Conservation (phyloP, 1,140 invertebrate species). For the Trichogramma pretiosum region DNA sequence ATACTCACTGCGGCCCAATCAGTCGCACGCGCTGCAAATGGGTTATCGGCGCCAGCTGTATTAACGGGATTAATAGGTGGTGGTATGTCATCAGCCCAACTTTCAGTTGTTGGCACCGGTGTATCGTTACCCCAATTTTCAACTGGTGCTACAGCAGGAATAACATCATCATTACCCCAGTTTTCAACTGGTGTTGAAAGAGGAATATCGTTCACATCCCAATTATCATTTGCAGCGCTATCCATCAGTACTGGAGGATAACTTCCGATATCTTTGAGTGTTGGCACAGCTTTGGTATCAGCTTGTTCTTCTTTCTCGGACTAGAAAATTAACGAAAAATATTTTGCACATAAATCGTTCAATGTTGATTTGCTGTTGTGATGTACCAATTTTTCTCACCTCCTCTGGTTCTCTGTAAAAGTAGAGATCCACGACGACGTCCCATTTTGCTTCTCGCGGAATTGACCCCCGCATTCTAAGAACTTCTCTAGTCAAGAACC, state of each 20-base stretch:
- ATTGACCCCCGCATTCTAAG: constrained; percentile 88
- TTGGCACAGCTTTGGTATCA: constrained; percentile 63
- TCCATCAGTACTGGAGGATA: constrained; percentile 29
- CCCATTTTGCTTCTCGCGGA: constrained; percentile 84
- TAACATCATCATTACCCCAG: constrained; percentile 43
- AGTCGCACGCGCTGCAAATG: constrained; percentile 35
- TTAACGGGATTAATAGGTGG: too few species aligned
- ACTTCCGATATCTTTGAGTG: constrained; percentile 39
- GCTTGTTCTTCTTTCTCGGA: constrained; percentile 92
- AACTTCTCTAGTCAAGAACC: constrained; percentile 95
- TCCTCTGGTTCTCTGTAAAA: constrained; percentile 99
- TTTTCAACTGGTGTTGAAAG: too few species aligned
- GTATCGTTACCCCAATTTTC: constrained; percentile 48
- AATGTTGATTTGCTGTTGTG: constrained; percentile 17
- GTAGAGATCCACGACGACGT: constrained; percentile 97
- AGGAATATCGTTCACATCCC: too few species aligned
- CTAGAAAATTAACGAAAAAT: constrained; percentile 30
- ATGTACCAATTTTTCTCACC: constrained; percentile 34
- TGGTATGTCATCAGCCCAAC: too few species aligned
- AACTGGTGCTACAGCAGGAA: constrained; percentile 32
- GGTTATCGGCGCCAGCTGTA: constrained; percentile 23
- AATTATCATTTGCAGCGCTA: constrained; percentile 33
- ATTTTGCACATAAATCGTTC: not conserved
- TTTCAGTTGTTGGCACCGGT: constrained; percentile 26
- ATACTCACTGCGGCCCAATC: constrained; percentile 47